Percentiles rank a stretch among this genome's conserved stretches.
Evolutionary conservation across 2,113 vertebrate species (phyloP).

Genomic region (Calidris pygmaea): DNA sequence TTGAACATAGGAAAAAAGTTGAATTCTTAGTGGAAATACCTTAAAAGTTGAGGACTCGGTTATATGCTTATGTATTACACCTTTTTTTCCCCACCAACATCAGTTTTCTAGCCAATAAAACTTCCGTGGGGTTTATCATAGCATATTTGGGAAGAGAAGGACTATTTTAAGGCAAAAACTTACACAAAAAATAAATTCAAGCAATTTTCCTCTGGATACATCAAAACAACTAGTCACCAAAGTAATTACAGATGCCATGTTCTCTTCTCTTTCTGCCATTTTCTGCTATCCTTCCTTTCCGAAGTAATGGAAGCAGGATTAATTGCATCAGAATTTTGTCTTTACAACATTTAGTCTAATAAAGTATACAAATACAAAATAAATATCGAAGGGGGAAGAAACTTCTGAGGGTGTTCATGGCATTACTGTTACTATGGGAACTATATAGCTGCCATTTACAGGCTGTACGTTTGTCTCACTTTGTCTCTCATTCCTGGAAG

Average conservation of each 20-base stretch:
- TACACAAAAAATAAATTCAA: neutral
- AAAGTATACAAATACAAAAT: neutral
- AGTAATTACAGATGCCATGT: neutral
- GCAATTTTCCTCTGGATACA: neutral
- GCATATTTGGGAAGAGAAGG: neutral
- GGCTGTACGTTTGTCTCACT: neutral
- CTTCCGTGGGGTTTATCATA: neutral
- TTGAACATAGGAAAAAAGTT: neutral
- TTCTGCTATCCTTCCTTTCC: neutral
- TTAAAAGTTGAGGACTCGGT: neutral
- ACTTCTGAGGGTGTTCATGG: neutral
- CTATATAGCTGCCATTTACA: neutral
- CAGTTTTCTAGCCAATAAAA: neutral
- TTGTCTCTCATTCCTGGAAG: neutral
- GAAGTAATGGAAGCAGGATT: neutral
- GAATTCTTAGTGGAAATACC: neutral
- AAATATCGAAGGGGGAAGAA: neutral
- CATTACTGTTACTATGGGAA: neutral
- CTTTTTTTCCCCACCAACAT: fast-evolving
- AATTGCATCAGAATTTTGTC: neutral
- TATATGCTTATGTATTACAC: neutral
- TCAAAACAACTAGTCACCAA: neutral
- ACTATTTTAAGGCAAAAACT: neutral
- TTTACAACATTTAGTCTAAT: neutral
- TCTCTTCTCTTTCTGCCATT: neutral